Conservation (phyloP, 1,140 invertebrate genomes). For the Cepaea nemoralis region DNA sequence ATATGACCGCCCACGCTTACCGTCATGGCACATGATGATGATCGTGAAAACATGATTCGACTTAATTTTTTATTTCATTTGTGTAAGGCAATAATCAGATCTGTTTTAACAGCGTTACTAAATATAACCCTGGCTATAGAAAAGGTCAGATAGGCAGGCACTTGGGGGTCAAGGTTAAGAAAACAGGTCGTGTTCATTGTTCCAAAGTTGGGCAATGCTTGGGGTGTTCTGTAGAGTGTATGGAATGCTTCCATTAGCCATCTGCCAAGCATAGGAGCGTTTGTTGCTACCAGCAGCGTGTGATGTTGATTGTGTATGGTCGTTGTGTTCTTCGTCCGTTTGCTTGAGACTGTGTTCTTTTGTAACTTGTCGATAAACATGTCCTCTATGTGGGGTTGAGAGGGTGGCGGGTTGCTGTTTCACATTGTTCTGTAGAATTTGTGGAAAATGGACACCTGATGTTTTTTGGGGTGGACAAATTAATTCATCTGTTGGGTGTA, state of each 20-base stretch:
- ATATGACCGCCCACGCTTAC: no score
- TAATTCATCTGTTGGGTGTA: constrained; percentile 26
- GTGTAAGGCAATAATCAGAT: no score
- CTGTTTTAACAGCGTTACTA: no score
- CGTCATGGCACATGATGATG: no score
- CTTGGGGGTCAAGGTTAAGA: no score
- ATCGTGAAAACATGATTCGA: no score
- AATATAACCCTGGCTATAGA: no score
- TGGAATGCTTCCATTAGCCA: constrained; percentile 44
- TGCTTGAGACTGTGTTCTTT: not conserved
- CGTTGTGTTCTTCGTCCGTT: not conserved
- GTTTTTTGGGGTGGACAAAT: constrained; percentile 25
- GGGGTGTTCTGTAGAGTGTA: constrained; percentile 36
- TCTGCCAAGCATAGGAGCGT: constrained; percentile 46
- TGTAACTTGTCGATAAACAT: not conserved
- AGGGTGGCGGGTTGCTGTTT: not conserved
- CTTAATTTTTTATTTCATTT: no score
- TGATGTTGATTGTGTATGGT: not conserved
- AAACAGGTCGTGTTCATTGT: not conserved
- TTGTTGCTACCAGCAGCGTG: not conserved
- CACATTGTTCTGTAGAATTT: not conserved
- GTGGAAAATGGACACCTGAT: constrained; percentile 4
- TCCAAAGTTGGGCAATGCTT: constrained; percentile 46
- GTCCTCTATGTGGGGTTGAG: not conserved
- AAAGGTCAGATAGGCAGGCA: no score